Conservation (phyloP, 2,888 invertebrate species). For the Hirtodrosophila cameraria region DNA sequence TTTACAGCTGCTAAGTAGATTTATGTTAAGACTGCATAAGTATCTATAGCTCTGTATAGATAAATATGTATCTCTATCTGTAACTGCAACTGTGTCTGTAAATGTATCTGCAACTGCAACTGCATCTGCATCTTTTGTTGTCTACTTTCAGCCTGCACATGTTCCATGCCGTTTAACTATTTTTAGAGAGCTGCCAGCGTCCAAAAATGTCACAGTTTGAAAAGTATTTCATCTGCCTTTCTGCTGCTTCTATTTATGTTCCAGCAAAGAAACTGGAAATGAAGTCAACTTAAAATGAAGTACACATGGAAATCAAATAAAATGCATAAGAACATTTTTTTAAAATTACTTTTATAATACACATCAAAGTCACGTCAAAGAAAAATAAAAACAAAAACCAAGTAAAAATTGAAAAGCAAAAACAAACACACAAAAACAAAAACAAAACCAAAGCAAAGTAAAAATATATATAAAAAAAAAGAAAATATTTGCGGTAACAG, state of each 20-base stretch:
- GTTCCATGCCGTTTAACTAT: conserved; percentile 42
- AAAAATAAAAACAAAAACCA: conserved; percentile 19
- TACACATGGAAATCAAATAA: not conserved
- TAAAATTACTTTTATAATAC: not conserved
- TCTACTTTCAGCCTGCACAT: conserved; percentile 27
- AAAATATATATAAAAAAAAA: conserved; percentile 47
- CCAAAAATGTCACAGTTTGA: conserved; percentile 28
- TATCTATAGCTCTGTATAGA: conserved; percentile 31
- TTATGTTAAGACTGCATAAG: too few relatives aligned
- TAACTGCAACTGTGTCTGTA: conserved; percentile 3
- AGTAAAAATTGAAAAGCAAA: not conserved
- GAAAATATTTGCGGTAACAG: conserved; percentile 55
- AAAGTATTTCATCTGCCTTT: not conserved
- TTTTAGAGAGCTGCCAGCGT: conserved; percentile 35
- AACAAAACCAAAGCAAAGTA: conserved; percentile 35
- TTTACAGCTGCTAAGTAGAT: not conserved
- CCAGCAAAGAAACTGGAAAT: not conserved
- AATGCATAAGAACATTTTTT: not conserved
- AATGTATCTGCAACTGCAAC: not conserved
- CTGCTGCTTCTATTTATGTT: not conserved
- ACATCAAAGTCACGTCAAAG: conserved; percentile 18
- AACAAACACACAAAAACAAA: conserved; percentile 1
- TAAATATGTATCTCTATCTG: conserved; percentile 7
- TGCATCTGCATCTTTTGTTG: conserved; percentile 36
- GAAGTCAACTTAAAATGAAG: not conserved